These are phyloP conservation scores for Enoplosus armatus DNA, from an alignment of 2,797 vertebrate genomes.

Conservation along the genomic window DNA sequence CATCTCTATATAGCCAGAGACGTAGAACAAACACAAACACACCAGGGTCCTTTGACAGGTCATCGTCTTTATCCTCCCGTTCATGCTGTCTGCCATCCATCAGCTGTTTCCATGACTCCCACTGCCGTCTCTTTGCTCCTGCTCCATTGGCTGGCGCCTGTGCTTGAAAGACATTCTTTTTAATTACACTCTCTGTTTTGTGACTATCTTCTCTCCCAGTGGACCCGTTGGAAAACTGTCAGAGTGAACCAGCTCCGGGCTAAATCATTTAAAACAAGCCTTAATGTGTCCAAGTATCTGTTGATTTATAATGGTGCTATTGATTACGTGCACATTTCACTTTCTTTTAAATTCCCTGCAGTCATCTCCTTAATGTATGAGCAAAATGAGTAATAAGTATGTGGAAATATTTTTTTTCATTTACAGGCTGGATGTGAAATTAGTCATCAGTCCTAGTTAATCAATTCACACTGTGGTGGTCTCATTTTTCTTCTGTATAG, in stretches of 20 bases:
- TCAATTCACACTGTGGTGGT: background rate
- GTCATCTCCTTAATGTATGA: conserved; percentile 25
- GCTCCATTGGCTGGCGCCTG: conserved; percentile 30
- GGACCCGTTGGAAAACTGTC: conserved; percentile 47
- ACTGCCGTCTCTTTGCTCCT: conserved; percentile 19
- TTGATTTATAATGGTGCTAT: conserved; percentile 41
- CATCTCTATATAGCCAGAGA: background rate
- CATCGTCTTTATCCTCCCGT: conserved; percentile 38
- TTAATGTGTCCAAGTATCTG: conserved; percentile 34
- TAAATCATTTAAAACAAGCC: conserved; percentile 30
- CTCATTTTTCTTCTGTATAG: background rate
- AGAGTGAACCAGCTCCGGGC: conserved; percentile 38
- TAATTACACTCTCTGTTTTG: conserved; percentile 60
- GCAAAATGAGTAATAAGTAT: background rate
- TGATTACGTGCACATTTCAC: conserved; percentile 23
- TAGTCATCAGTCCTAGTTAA: background rate
- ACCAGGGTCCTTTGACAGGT: conserved; percentile 39
- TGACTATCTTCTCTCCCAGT: conserved; percentile 52
- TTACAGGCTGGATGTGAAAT: conserved; percentile 8
- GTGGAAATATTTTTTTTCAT: background rate
- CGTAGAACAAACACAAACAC: conserved; percentile 21
- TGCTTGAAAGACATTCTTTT: conserved; percentile 50
- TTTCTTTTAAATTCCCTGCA: conserved; percentile 17
- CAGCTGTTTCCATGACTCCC: conserved; percentile 55
- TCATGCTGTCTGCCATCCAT: conserved; percentile 42